Conservation (phyloP, 2,888 invertebrate genomes). For the Scaptomyza polygonia region DNA sequence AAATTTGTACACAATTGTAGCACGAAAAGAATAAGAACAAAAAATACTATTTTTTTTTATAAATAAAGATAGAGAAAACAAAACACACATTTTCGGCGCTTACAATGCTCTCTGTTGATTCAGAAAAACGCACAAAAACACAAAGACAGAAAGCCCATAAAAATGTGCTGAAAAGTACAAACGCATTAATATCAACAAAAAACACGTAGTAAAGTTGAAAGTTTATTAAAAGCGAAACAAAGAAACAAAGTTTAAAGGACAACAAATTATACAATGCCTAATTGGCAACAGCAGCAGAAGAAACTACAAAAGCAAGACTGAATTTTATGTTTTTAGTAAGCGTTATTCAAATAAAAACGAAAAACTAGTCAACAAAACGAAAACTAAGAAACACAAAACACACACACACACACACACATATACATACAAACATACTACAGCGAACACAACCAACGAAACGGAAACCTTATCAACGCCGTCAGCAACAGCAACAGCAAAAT, state of each 20-base stretch:
- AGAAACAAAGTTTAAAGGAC: not conserved
- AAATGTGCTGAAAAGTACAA: slow-evolving; percentile 68
- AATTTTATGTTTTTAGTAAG: slow-evolving; percentile 81
- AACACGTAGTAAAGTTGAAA: slow-evolving; percentile 26
- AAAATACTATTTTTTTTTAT: slow-evolving; percentile 12
- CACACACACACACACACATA: slow-evolving; percentile 4
- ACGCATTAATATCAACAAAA: slow-evolving; percentile 43
- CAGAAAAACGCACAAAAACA: slow-evolving; percentile 44
- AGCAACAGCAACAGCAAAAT: slow-evolving; percentile 25
- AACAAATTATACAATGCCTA: slow-evolving; percentile 39
- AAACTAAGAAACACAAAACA: not conserved
- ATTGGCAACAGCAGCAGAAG: slow-evolving; percentile 38
- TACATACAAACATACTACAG: slow-evolving; percentile 12
- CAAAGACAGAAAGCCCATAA: slow-evolving; percentile 40
- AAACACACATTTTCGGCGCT: slow-evolving; percentile 30
- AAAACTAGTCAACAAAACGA: slow-evolving; percentile 13
- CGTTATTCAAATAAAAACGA: slow-evolving; percentile 35
- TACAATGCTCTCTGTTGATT: slow-evolving; percentile 28
- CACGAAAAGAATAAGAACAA: slow-evolving; percentile 57
- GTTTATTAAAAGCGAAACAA: slow-evolving; percentile 1
- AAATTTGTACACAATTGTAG: slow-evolving; percentile 70
- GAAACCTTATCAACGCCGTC: slow-evolving; percentile 50
- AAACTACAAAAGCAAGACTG: slow-evolving; percentile 76
- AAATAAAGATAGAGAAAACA: slow-evolving; percentile 19
- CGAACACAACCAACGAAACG: slow-evolving; percentile 37